Conservation (phyloP, 1,140 invertebrate species). For the Chionoecetes opilio region DNA sequence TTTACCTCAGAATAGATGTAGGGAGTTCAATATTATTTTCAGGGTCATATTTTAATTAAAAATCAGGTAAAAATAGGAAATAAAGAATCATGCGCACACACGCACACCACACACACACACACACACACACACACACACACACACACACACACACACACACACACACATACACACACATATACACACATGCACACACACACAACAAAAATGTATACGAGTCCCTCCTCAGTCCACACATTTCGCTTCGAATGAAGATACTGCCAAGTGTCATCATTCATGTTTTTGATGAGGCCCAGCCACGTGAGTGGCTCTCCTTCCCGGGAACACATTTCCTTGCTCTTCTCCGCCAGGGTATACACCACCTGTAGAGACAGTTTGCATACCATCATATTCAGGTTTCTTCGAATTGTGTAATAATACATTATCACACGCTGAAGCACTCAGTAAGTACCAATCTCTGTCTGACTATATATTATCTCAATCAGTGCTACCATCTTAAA, state of each 20-base stretch:
- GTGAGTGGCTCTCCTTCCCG: neutral
- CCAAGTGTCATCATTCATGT: too few species aligned
- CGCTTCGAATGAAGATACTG: too few species aligned
- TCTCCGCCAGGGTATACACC: neutral
- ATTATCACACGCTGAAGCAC: too few species aligned
- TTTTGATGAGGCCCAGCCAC: neutral
- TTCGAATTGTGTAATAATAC: too few species aligned
- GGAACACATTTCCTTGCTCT: neutral
- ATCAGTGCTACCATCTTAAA: too few species aligned
- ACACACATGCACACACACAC: neutral
- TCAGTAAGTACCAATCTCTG: too few species aligned
- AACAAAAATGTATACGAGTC: too few species aligned
- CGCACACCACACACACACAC: too few species aligned
- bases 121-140: conserved; percentile 46
- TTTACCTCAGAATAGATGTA: neutral
- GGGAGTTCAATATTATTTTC: neutral
- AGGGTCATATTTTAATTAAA: neutral
- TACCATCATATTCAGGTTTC: too few species aligned
- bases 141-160: neutral
- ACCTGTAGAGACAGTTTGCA: neutral
- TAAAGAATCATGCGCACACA: too few species aligned
- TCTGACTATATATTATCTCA: too few species aligned
- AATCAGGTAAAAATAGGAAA: neutral
- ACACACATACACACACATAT: neutral
- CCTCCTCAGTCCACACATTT: too few species aligned